Evolutionary conservation across 2,113 vertebrate species (phyloP).

Genomic region (Edolisoma coerulescens): DNA sequence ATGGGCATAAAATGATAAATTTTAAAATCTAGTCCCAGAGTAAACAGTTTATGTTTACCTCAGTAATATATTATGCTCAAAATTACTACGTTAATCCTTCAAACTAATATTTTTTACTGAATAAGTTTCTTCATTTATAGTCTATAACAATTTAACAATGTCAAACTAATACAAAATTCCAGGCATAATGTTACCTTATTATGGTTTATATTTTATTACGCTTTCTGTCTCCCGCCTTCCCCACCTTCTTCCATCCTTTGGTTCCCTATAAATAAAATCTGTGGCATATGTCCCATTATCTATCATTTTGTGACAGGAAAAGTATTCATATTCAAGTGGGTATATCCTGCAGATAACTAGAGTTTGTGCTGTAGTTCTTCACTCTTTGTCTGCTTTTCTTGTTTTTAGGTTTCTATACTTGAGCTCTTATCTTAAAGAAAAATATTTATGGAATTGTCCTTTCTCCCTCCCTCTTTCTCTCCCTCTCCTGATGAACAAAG

Average conservation of each 20-base stretch:
- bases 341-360: neutral
- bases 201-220: neutral
- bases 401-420: neutral
- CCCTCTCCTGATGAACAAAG: neutral
- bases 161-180: neutral
- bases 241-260: neutral
- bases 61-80: neutral
- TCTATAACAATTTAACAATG: neutral
- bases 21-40: neutral
- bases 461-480: neutral
- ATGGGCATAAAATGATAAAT: neutral
- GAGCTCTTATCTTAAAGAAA: neutral
- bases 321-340: neutral
- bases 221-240: neutral
- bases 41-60: neutral
- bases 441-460: neutral
- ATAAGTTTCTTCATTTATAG: neutral
- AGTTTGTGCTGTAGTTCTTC: neutral
- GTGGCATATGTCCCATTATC: neutral
- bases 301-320: neutral
- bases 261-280: neutral
- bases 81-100: neutral
- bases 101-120: neutral
- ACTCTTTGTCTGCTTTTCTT: neutral
- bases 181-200: neutral